These are phyloP conservation scores for Drosophila koepferae DNA, from an alignment of 2,888 invertebrate species.

Conservation along the genomic window DNA sequence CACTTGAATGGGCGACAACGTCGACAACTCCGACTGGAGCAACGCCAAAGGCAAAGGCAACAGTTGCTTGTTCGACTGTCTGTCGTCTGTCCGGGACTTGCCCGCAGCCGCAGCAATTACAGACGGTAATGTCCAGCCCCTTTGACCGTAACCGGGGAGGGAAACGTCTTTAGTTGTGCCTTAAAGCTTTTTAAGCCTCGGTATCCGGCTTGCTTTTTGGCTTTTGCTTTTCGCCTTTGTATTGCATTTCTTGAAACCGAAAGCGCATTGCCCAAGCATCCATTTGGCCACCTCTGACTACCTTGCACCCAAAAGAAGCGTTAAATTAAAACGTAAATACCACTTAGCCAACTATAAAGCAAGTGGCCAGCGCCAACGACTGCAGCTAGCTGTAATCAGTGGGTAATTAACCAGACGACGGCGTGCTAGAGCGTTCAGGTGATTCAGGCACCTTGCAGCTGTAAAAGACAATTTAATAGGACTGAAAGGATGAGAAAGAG, in stretches of 20 bases:
- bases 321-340: slow-evolving; percentile 84
- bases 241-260: slow-evolving; percentile 75
- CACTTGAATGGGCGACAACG: slow-evolving; percentile 80
- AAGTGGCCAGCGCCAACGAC: slow-evolving; percentile 59
- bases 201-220: slow-evolving; percentile 62
- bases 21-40: slow-evolving; percentile 13
- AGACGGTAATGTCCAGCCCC: slow-evolving; percentile 65
- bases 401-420: slow-evolving; percentile 72
- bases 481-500: not conserved
- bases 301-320: slow-evolving; percentile 69
- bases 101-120: slow-evolving; percentile 74
- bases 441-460: slow-evolving; percentile 64
- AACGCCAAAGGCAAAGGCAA: slow-evolving; percentile 27
- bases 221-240: slow-evolving; percentile 48
- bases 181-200: slow-evolving; percentile 67
- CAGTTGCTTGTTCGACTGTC: slow-evolving; percentile 32
- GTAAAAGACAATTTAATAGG: slow-evolving; percentile 64
- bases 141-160: slow-evolving; percentile 16
- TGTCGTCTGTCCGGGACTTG: slow-evolving; percentile 47
- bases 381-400: slow-evolving; percentile 67
- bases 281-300: slow-evolving; percentile 13
- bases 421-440: slow-evolving; percentile 55
- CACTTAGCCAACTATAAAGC: slow-evolving; percentile 80
- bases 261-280: slow-evolving; percentile 60
- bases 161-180: slow-evolving; percentile 54